These are phyloP conservation scores for Pediacus dermestoides DNA, from an alignment of 2,888 invertebrate genomes.

Conservation along the genomic window DNA sequence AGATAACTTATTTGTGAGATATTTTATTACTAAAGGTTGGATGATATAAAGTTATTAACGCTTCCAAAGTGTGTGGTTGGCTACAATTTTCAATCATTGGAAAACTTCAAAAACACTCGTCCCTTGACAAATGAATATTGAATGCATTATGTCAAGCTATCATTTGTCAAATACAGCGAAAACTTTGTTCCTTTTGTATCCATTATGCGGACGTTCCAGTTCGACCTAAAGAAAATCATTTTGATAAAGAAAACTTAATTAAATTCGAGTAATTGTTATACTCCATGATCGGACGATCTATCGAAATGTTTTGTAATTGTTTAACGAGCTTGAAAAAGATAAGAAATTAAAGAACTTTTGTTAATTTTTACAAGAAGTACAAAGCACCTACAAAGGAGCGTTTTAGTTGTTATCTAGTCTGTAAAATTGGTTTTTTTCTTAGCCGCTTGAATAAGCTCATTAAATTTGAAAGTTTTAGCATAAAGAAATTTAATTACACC, in stretches of 20 bases:
- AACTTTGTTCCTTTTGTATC: conserved; percentile 19
- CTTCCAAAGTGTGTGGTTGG: no score
- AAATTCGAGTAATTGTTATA: conserved; percentile 24
- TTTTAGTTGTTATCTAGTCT: no score
- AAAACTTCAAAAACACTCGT: conserved; percentile 31
- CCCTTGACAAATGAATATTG: conserved; percentile 33
- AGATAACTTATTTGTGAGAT: no score
- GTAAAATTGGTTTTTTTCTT: no score
- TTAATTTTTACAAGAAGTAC: conserved; percentile 1
- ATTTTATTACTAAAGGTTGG: no score
- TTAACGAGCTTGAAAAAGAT: conserved; percentile 23
- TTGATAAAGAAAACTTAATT: conserved; percentile 25
- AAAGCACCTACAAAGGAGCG: neutral
- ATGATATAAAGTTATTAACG: no score
- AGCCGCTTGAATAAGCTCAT: no score
- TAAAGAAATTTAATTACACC: no score
- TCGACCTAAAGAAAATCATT: conserved; percentile 13
- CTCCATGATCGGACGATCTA: conserved; percentile 20
- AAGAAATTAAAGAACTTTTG: conserved; percentile 13
- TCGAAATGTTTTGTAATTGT: conserved; percentile 26
- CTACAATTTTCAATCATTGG: no score
- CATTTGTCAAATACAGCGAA: conserved; percentile 29
- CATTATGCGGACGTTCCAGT: conserved; percentile 13
- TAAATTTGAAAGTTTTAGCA: no score
- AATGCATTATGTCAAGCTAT: conserved; percentile 29